Conservation (phyloP, 2,113 vertebrate species). For the Tupaia tana region DNA sequence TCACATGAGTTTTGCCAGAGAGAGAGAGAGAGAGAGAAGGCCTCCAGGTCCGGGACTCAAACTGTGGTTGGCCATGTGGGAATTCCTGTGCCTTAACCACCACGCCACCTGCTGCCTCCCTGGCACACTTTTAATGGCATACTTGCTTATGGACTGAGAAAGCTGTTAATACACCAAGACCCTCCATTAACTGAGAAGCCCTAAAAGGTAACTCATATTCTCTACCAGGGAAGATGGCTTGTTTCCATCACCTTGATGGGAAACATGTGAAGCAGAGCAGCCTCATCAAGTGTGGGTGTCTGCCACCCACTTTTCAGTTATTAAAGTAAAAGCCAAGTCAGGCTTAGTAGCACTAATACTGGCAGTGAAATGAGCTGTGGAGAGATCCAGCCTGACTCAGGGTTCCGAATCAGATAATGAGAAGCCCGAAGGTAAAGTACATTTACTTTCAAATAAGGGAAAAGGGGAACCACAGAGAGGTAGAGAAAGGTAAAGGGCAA, state of each 20-base stretch:
- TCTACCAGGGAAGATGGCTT: conserved; percentile 34
- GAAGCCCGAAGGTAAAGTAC: background rate
- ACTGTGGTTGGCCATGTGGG: no score
- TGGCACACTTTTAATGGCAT: no score
- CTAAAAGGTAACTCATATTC: conserved; percentile 31
- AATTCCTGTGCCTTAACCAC: no score
- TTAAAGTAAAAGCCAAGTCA: conserved; percentile 27
- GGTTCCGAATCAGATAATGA: background rate
- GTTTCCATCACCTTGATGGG: background rate
- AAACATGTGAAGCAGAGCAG: conserved; percentile 2
- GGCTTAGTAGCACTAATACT: background rate
- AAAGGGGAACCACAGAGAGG: conserved; percentile 5
- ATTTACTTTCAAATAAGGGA: conserved; percentile 47
- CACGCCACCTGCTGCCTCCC: no score
- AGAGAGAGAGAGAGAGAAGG: no score
- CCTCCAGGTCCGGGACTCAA: no score
- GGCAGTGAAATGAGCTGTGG: background rate
- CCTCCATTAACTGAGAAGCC: conserved; percentile 28
- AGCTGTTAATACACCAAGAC: conserved; percentile 51
- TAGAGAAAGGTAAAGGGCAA: background rate
- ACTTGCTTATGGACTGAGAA: conserved; percentile 31
- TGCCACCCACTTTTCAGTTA: conserved; percentile 1
- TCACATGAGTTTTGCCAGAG: no score
- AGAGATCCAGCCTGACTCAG: background rate
- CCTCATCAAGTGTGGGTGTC: background rate